phyloP scores from a whole-genome alignment of 2,888 invertebrate species.

The Hemithea aestivaria region DNA sequence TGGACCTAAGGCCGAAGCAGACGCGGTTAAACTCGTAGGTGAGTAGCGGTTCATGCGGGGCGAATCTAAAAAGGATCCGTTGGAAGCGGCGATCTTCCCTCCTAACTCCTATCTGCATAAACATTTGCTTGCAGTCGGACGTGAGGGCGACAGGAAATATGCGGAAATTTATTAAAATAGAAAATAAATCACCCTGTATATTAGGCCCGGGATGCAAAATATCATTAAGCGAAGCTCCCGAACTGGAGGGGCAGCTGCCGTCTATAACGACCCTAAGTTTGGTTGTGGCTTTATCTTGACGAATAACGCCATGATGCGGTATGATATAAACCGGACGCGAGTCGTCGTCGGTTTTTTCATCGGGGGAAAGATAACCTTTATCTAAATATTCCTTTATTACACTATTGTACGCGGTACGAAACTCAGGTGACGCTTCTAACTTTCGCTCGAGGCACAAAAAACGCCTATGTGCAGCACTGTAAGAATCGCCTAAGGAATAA shows the following conservation, averaged over 20 bases:
- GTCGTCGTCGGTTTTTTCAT: no score
- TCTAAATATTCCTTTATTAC: neutral
- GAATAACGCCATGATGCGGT: conserved; percentile 2
- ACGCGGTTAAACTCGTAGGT: conserved; percentile 16
- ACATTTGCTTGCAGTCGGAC: conserved; percentile 26
- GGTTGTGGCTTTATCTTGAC: conserved; percentile 1
- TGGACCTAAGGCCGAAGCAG: conserved; percentile 15
- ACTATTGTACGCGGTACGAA: neutral
- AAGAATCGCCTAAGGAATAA: neutral
- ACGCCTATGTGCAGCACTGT: neutral
- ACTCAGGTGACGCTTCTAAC: neutral
- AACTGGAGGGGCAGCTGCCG: neutral
- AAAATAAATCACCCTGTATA: conserved; percentile 7
- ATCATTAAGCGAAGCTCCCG: neutral
- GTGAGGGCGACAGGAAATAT: conserved; percentile 14
- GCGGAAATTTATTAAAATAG: conserved; percentile 12
- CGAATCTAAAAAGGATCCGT: conserved; percentile 19
- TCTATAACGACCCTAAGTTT: neutral
- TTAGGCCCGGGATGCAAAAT: conserved; percentile 2
- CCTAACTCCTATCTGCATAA: conserved; percentile 12
- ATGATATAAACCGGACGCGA: neutral
- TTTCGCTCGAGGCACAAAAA: neutral
- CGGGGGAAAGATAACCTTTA: no score
- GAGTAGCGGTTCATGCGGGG: neutral
- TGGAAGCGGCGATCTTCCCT: conserved; percentile 8